Percentiles rank a stretch among this genome's conserved stretches.
These are phyloP conservation scores for Pangasius sanitwongsei DNA, from an alignment of 2,797 vertebrate species.

Conservation along the genomic window DNA sequence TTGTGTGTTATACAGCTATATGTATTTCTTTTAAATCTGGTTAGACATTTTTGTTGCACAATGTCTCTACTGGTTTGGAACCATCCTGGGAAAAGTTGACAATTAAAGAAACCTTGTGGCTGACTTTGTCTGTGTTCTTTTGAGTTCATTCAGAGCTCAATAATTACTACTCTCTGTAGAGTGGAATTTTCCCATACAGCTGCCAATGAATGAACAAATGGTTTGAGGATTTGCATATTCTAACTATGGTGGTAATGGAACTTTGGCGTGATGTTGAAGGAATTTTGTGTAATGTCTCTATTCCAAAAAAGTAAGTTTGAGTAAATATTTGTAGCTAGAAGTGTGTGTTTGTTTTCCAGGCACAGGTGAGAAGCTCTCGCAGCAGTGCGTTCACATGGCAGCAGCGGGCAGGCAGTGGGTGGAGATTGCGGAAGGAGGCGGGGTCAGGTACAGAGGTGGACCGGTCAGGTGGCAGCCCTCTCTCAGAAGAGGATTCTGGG, in stretches of 20 bases:
- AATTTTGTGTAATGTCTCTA: neutral
- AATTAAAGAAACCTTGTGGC: conserved; percentile 24
- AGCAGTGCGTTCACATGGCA: conserved; percentile 83
- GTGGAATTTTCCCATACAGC: conserved; percentile 3
- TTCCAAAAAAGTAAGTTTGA: neutral
- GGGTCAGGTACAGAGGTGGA: conserved; percentile 70
- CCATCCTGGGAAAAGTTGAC: conserved; percentile 42
- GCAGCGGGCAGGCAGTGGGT: conserved; percentile 75
- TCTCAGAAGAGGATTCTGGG: conserved; percentile 89
- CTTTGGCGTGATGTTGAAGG: neutral
- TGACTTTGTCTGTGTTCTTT: conserved; percentile 21
- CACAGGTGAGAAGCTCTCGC: conserved; percentile 88
- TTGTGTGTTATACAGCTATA: conserved; percentile 4
- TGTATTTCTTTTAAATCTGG: conserved; percentile 12
- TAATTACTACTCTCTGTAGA: conserved; percentile 31
- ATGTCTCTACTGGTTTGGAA: conserved; percentile 42
- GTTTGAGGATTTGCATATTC: conserved; percentile 30
- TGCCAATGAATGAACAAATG: conserved; percentile 39
- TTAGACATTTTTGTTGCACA: conserved; percentile 26
- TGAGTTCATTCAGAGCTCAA: conserved; percentile 25
- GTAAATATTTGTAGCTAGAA: neutral
- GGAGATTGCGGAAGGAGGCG: conserved; percentile 77
- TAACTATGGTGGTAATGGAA: conserved; percentile 26
- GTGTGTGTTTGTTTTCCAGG: conserved; percentile 70
- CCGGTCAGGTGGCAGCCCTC: conserved; percentile 80